A percentile compares a stretch with the other conserved stretches of the same genome.
Conservation (phyloP, 2,797 vertebrate genomes). For the Danio jaintianensis region DNA sequence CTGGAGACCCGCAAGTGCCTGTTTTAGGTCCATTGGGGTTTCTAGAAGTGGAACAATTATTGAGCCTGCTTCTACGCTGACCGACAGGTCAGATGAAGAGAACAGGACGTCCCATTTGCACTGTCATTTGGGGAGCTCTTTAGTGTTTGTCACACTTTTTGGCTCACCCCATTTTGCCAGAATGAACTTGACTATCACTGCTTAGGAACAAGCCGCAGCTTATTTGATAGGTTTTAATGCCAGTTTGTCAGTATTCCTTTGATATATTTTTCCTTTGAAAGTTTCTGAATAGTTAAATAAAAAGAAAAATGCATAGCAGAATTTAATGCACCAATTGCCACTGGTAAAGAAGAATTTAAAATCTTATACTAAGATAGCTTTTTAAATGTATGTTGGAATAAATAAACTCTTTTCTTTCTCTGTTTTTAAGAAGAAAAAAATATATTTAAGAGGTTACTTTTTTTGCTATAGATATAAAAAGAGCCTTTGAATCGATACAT, state of each 20-base stretch:
- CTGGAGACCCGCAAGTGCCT: constrained; percentile 84
- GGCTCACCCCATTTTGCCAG: constrained; percentile 63
- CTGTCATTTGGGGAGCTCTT: constrained; percentile 40
- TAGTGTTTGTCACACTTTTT: constrained; percentile 10
- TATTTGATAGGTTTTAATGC: constrained; percentile 59
- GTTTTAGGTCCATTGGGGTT: constrained; percentile 73
- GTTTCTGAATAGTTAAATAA: constrained; percentile 32
- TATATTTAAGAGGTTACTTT: constrained; percentile 69
- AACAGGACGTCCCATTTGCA: constrained; percentile 47
- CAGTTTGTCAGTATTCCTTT: constrained; percentile 72
- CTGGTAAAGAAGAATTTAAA: constrained; percentile 57
- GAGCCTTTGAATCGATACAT: constrained; percentile 51
- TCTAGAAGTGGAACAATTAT: constrained; percentile 73
- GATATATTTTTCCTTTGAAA: constrained; percentile 37
- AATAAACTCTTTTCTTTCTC: constrained; percentile 38
- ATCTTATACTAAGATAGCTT: constrained; percentile 63
- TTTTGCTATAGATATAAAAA: constrained; percentile 69
- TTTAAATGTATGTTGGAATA: constrained; percentile 70
- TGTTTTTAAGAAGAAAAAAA: constrained; percentile 71
- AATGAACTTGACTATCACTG: constrained; percentile 63
- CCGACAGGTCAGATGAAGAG: constrained; percentile 18
- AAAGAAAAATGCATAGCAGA: constrained; percentile 56
- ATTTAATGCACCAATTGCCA: constrained; percentile 65
- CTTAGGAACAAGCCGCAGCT: constrained; percentile 62
- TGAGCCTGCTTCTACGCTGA: constrained; percentile 57